Conservation (phyloP, 2,113 vertebrate species). For the Leptodactylus fuscus region DNA sequence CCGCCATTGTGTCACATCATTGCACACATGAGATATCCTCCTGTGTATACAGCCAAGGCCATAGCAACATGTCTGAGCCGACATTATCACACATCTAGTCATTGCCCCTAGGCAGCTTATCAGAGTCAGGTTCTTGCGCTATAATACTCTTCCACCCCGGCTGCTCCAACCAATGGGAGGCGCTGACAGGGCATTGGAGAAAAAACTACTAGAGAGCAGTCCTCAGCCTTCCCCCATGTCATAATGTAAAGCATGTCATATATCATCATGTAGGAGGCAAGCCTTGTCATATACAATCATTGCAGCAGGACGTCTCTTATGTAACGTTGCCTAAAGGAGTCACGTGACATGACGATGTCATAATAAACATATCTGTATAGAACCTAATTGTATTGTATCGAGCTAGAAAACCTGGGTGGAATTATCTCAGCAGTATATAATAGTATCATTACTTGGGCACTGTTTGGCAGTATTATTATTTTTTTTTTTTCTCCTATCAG, state of each 20-base stretch:
- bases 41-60: neutral
- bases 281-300: neutral
- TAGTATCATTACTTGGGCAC: too few relatives aligned
- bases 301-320: neutral
- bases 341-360: neutral
- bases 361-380: neutral
- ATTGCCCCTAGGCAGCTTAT: neutral
- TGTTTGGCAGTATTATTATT: too few relatives aligned
- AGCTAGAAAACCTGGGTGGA: neutral
- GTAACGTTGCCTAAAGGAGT: neutral
- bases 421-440: too few relatives aligned
- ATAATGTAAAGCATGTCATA: too few relatives aligned
- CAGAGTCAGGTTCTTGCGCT: neutral
- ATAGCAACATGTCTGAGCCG: neutral
- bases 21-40: neutral
- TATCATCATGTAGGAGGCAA: neutral
- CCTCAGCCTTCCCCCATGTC: neutral
- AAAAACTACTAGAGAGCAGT: too few relatives aligned
- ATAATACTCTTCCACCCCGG: neutral
- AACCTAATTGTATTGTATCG: neutral
- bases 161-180: neutral
- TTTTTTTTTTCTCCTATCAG: too few relatives aligned
- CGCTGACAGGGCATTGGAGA: neutral
- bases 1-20: neutral
- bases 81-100: neutral